A percentile compares a stretch with the other conserved stretches of the same genome.
These are phyloP conservation scores for Seira musarum DNA, from an alignment of 2,888 invertebrate species.

Conservation along the genomic window DNA sequence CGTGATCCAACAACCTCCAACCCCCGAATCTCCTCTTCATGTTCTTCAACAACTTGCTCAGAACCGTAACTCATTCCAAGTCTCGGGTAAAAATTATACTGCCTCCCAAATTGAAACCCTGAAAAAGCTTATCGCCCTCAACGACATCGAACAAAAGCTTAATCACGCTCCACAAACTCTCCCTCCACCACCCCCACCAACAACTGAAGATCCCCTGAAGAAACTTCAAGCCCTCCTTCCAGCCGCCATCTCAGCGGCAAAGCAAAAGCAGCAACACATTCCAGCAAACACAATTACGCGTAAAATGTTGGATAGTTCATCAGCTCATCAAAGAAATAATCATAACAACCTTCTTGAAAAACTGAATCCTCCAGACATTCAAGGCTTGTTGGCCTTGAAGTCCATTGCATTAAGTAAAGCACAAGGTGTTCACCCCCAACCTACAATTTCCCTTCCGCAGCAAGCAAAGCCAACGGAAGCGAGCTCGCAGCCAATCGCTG, in stretches of 20 bases:
- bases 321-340: slow-evolving; percentile 32
- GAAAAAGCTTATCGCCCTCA: slow-evolving; percentile 64
- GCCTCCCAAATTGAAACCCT: slow-evolving; percentile 63
- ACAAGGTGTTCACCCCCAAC: slow-evolving; percentile 61
- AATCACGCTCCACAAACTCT: slow-evolving; percentile 9
- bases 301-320: slow-evolving; percentile 43
- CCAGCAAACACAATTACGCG: slow-evolving; percentile 23
- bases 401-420: slow-evolving; percentile 64
- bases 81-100: slow-evolving; percentile 57
- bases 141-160: slow-evolving; percentile 64
- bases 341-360: too few relatives aligned
- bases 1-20: neutral
- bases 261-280: neutral
- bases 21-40: slow-evolving; percentile 21
- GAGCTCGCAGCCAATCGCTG: slow-evolving; percentile 54
- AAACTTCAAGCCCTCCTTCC: slow-evolving; percentile 28
- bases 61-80: neutral
- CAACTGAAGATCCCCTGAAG: slow-evolving; percentile 12
- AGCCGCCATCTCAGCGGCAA: slow-evolving; percentile 10
- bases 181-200: neutral
- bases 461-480: slow-evolving; percentile 57
- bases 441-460: slow-evolving; percentile 58
- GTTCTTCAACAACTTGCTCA: slow-evolving; percentile 44
- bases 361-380: slow-evolving; percentile 45
- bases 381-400: slow-evolving; percentile 63